Evolutionary conservation across 2,113 vertebrate genomes (phyloP).

Genomic region (Halichoeres trimaculatus): DNA sequence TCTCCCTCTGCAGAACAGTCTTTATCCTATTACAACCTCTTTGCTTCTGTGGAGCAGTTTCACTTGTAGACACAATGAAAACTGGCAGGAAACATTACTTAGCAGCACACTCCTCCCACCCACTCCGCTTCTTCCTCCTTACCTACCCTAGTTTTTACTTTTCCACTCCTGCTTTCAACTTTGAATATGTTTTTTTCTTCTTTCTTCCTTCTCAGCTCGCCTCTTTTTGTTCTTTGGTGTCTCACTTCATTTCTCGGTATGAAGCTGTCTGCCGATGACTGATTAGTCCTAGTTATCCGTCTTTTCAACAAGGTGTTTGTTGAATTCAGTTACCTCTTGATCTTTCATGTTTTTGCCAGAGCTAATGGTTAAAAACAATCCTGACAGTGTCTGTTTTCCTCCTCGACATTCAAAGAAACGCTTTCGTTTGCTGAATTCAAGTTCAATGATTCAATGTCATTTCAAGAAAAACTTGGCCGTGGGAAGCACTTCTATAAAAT

Average conservation of each 20-base stretch:
- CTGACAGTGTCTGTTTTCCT: background rate
- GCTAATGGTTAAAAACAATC: constrained; percentile 16
- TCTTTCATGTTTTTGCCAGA: constrained; percentile 26
- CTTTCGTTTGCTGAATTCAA: background rate
- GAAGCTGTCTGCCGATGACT: constrained; percentile 30
- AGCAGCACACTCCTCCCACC: constrained; percentile 53
- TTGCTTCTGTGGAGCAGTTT: constrained; percentile 65
- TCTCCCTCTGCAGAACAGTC: constrained; percentile 65
- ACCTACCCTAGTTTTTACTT: constrained; percentile 7
- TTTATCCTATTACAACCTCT: constrained; percentile 76
- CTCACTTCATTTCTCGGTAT: constrained; percentile 23
- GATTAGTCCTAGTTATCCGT: constrained; percentile 37
- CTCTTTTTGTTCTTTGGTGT: constrained; percentile 16
- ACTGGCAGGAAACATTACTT: constrained; percentile 78
- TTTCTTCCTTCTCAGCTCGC: constrained; percentile 5
- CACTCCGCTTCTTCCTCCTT: constrained; percentile 36
- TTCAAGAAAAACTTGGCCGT: background rate
- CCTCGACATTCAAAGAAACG: background rate
- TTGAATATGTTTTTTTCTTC: constrained; percentile 54
- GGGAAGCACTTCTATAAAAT: background rate
- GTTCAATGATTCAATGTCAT: background rate
- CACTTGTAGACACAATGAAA: constrained; percentile 73
- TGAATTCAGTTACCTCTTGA: constrained; percentile 4
- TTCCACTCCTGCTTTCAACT: constrained; percentile 45
- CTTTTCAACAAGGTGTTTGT: constrained; percentile 9